Evolutionary conservation across 2,888 invertebrate species (phyloP), one percentile per base, ranked within the genome.

Genomic region (Protophormia terraenovae): DNA sequence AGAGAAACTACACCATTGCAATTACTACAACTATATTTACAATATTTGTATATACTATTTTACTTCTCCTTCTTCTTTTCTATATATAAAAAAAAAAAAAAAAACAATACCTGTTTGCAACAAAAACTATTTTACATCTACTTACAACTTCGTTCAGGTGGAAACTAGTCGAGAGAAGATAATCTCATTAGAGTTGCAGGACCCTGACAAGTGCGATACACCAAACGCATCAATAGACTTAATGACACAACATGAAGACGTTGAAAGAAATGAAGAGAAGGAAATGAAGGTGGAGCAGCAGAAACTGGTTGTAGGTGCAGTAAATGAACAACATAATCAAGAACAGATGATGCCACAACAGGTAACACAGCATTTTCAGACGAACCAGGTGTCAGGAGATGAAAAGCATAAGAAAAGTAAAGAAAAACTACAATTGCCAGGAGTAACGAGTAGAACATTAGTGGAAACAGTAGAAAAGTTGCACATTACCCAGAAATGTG

Each of bases 151-250:
- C 77, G 89, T 90, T 88, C 91, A 92, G 97, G 97, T 97, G 92
- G 97, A 97, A 94, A 97, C 97, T 86, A 96, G 97, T 87, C 96
- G 96, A 93, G 97, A 97, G 93, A 97, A 97, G 94, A 97, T 97
- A 89, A 97, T 97, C 93, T 97, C 97, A 80, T 93, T 97, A 93
- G 97, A 97, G 93, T 93, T 97, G 95, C 94, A 91, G 93, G 95
- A 93, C 93, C 95, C 88, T 22, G 92, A 91, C 73, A 87, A 87
- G 53, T 88, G 92, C 91, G 86, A 87, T 27, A 83, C 83, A 73
- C 84, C 86, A 75, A 79, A 79, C 80, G 82, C 87, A 84, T 86
- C 84, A 60, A 80, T 84, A 72, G 69, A 82, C 38, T 64, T 85
- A 45, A 73, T 85, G 62, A 55, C 62, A 73, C 62, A 82, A 7